phyloP scores from a whole-genome alignment of 2,113 vertebrate species.

The Merops nubicus region DNA sequence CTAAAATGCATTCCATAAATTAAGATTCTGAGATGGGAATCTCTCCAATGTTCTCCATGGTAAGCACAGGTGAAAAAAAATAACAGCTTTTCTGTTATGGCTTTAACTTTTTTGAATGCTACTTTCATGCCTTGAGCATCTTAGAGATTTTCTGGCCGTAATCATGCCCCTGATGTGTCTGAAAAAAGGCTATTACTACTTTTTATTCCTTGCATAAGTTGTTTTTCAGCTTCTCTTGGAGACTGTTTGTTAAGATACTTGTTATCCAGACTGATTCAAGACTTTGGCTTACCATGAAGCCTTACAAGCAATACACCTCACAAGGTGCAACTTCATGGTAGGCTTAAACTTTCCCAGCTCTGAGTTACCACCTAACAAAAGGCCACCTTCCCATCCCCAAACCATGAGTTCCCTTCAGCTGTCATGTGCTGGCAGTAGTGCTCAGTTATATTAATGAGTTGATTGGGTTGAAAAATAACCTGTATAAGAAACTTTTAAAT shows the following conservation, averaged over 20 bases:
- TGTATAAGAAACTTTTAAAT: not conserved
- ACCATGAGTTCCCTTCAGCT: not conserved
- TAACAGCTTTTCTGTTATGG: not conserved
- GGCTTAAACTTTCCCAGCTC: not conserved
- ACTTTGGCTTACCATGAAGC: not conserved
- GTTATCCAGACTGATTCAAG: not conserved
- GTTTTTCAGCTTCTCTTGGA: not conserved
- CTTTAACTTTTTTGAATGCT: not conserved
- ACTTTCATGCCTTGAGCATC: not conserved
- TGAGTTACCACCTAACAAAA: not conserved
- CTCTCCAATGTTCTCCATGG: not conserved
- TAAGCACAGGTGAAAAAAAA: slow-evolving; percentile 11
- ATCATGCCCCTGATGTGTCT: not conserved
- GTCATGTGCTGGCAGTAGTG: not conserved
- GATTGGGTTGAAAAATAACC: not conserved
- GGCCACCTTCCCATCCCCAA: not conserved
- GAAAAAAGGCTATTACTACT: not conserved
- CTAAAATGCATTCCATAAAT: slow-evolving; percentile 10
- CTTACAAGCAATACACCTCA: not conserved
- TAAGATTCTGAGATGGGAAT: not conserved
- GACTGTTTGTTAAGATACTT: not conserved
- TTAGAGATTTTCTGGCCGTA: not conserved
- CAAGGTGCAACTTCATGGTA: not conserved
- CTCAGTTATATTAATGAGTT: not conserved
- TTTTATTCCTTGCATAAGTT: not conserved